Percentiles rank a stretch among this genome's conserved stretches.
phyloP scores from a whole-genome alignment of 2,113 vertebrate genomes.

The Gambusia affinis region DNA sequence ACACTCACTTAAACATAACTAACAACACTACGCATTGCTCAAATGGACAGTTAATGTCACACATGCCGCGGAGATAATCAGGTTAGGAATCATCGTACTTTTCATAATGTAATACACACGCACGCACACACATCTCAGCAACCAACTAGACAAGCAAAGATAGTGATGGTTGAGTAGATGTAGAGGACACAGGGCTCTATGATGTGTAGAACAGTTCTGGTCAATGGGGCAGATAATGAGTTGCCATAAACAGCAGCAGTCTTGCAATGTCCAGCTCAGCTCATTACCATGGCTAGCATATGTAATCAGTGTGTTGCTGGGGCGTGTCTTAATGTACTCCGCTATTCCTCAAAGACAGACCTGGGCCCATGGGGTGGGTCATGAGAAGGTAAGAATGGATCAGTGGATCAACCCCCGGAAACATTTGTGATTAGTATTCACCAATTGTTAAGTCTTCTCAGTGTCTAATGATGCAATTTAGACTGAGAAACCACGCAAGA shows the following conservation, averaged over 20 bases:
- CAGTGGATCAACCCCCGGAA: constrained; percentile 59
- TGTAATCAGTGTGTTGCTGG: constrained; percentile 81
- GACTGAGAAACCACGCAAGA: constrained; percentile 3
- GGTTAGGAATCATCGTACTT: constrained; percentile 57
- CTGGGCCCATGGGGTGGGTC: constrained; percentile 67
- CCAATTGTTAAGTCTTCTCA: constrained; percentile 20
- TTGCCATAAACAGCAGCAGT: constrained; percentile 81
- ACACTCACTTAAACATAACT: constrained; percentile 52
- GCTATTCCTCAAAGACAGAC: constrained; percentile 71
- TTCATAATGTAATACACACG: constrained; percentile 44
- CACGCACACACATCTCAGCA: not conserved
- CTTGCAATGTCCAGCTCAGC: constrained; percentile 77
- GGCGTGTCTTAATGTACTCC: constrained; percentile 79
- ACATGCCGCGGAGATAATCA: constrained; percentile 56
- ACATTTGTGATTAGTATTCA: constrained; percentile 54
- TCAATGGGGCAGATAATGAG: constrained; percentile 83
- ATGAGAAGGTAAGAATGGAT: constrained; percentile 68
- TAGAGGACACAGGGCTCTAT: constrained; percentile 78
- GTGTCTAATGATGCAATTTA: constrained; percentile 7
- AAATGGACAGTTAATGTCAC: constrained; percentile 40
- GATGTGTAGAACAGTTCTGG: constrained; percentile 79
- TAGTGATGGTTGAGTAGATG: constrained; percentile 70
- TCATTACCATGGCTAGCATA: constrained; percentile 78
- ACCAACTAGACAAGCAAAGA: constrained; percentile 54
- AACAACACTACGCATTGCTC: constrained; percentile 34